Percentiles rank a stretch among this genome's conserved stretches.
Conservation (phyloP, 1,140 invertebrate species). For the Antheraea pernyi region DNA sequence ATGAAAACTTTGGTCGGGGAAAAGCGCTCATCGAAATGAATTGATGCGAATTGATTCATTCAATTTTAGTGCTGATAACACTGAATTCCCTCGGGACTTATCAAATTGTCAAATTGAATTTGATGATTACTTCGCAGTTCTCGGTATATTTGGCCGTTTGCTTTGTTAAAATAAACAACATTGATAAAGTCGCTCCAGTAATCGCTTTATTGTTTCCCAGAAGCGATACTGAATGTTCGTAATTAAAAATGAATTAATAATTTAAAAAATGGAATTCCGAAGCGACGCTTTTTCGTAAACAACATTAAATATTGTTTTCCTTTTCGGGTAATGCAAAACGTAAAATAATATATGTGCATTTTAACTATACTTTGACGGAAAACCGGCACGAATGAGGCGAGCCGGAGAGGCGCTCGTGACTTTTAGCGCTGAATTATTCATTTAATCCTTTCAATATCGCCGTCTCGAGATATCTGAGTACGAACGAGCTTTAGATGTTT, state of each 20-base stretch:
- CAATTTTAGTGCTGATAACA: conserved; percentile 14
- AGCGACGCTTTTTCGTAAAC: background rate
- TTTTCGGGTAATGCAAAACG: conserved; percentile 28
- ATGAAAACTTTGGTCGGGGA: conserved; percentile 20
- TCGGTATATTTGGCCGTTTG: background rate
- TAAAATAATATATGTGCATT: conserved; percentile 46
- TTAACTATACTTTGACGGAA: conserved; percentile 44
- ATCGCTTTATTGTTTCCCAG: no score
- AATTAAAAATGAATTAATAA: background rate
- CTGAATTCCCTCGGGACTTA: conserved; percentile 9
- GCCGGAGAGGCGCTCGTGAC: conserved; percentile 34
- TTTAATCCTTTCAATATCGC: conserved; percentile 54
- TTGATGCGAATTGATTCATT: conserved; percentile 17
- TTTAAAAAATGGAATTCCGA: background rate
- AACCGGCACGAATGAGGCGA: conserved; percentile 33
- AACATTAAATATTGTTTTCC: conserved; percentile 17
- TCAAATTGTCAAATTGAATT: conserved; percentile 3
- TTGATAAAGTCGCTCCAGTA: background rate
- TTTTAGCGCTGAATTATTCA: conserved; percentile 49
- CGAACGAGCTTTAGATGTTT: conserved; percentile 32
- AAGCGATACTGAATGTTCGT: background rate
- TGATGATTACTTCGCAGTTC: background rate
- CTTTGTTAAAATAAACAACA: background rate
- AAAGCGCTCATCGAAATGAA: conserved; percentile 20
- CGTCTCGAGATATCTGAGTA: conserved; percentile 33